Evolutionary conservation across 2,888 invertebrate genomes (phyloP), one percentile per base, ranked within the genome.

Genomic region (Andrena fulva): DNA sequence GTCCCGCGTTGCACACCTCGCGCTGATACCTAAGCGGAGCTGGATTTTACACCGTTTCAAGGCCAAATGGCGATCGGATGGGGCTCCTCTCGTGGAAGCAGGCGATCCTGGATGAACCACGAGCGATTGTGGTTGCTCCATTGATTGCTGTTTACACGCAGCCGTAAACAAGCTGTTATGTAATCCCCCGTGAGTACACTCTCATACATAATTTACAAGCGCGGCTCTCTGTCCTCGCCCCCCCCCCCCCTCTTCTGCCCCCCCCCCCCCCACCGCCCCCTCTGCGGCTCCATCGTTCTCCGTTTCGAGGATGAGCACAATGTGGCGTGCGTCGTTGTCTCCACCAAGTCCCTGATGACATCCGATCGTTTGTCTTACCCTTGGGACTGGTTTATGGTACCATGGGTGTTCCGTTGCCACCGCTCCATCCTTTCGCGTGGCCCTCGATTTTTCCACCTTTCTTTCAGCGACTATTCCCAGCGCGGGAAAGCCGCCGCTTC

Each of bases 151-250:
- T 91, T 91, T 91, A 91, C 90, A 89, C 87, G 89, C 87, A 87
- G 89, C 86, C 90, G 90, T 91, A 92, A 92, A 91, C 90, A 91
- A 90, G 89, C 85, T 86, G 90, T 92, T 92, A 91, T 89, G 89
- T 89, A 91, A 92, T 91, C 85, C 84, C 78, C 84, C 80, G 80
- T 72, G 87, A 87, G 85, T 85, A 87, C 87, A 87, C 87, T 90
- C 89, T 89, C 88, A 86, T 89, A 86, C 88, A 90, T 90, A 90
- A 91, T 89, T 89, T 89, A 90, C 89, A 85, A 89, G 85, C 82
- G 68, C 72, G 75, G 73, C 71, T 73, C 82, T 71, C 52, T 62
- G 50, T 68, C 68, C 68, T 86, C 81, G 69, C 52, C 77, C 62
- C 66, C 78, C 62, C 66, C 78, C 70, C 69, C 68, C 52, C 56